Evolutionary conservation across 2,797 vertebrate genomes (phyloP).

Genomic region (Emydoidea blandingii): DNA sequence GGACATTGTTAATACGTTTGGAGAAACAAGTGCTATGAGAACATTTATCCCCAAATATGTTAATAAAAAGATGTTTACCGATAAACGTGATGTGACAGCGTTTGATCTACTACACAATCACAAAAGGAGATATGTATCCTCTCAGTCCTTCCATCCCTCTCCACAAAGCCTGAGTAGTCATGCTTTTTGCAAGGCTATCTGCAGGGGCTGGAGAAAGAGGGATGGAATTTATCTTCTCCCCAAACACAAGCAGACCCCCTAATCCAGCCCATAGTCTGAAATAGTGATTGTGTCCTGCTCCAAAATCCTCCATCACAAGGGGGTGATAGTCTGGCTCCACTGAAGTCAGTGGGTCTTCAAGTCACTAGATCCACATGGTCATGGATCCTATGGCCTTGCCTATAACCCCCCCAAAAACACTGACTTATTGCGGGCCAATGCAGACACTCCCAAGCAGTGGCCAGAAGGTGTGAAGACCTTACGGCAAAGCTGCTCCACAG

Average conservation of each 20-base stretch:
- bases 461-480: neutral
- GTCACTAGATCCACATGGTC: conserved; percentile 68
- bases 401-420: conserved; percentile 18
- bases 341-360: neutral
- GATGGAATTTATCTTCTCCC: neutral
- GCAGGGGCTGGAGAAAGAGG: conserved; percentile 17
- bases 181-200: neutral
- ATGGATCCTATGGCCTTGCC: conserved; percentile 27
- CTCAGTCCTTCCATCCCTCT: neutral
- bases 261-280: conserved; percentile 66
- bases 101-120: neutral
- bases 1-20: neutral
- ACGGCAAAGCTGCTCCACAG: neutral
- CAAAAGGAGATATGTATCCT: neutral
- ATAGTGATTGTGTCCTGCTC: conserved; percentile 60
- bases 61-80: neutral
- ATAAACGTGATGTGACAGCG: neutral
- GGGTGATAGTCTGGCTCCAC: conserved; percentile 62
- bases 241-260: conserved; percentile 50
- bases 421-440: neutral
- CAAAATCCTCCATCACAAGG: conserved; percentile 23
- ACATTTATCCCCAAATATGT: neutral
- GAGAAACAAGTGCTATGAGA: neutral
- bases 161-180: neutral
- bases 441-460: neutral